Base-by-base conservation (phyloP, 2,113 vertebrate genomes). In the Ranitomeya variabilis region DNA sequence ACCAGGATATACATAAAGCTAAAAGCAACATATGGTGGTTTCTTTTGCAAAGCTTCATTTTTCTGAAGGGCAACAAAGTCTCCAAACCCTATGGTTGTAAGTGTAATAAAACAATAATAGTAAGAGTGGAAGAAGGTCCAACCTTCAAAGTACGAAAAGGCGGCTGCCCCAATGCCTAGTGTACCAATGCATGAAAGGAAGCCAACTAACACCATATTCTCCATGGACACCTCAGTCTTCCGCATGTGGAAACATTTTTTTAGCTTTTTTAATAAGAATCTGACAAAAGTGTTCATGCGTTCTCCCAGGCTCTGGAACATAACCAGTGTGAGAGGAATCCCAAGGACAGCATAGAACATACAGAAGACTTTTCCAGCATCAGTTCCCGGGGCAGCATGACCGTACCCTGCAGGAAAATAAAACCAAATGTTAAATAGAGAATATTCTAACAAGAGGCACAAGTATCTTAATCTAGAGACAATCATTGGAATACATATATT, bases 271-370 rank as follows among this genome's bases (percentile, higher is more conserved):
- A 99, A 96, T 91, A 99, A 95, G 1, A 95, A 95, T 80, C 95
- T 93, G 80, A 99, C 97, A 0, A 99, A 96, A 0, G 97, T 96
- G 92, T 99, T 99, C 96, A 99, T 98, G 89, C 98, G 95, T 89
- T 99, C 98, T 0, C 98, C 98, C 90, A 99, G 94, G 93, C 98
- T 99, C 93, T 99, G 98, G 95, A 99, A 99, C 97, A 99, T 99
- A 91, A 99, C 97, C 91, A 99, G 91, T 0, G 97, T 98, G 83
- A 99, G 96, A 8, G 98, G 98, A 85, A 99, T 99, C 89, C 98
- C 98, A 83, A 99, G 95, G 13, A 98, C 96, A 0, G 97, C 98
- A 0, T 99, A 99, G 94, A 99, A 98, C 97, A 99, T 99, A 93
- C 98, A 99, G 96, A 99, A 99, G 21, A 97, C 95, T 92, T 99